A percentile compares a stretch with the other conserved stretches of the same genome.
phyloP scores from a whole-genome alignment of 1,140 invertebrate species.

The Drosophila auraria region DNA sequence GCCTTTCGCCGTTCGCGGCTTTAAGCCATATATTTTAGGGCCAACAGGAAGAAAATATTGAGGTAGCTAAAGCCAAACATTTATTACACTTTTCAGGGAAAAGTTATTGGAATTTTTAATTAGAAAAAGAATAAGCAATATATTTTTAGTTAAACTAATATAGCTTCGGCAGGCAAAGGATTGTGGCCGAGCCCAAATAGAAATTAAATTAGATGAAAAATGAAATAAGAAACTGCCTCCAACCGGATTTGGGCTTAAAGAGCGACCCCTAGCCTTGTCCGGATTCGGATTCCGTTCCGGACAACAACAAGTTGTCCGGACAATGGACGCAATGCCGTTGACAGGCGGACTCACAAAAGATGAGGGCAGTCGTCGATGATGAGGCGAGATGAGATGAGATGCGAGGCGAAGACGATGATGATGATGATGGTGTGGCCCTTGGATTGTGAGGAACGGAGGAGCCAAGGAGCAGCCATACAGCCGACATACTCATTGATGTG shows the following conservation, averaged over 20 bases:
- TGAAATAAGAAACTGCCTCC: neutral
- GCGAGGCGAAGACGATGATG: neutral
- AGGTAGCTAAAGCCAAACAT: neutral
- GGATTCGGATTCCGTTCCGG: neutral
- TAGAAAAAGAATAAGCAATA: too few relatives aligned
- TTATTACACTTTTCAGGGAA: too few relatives aligned
- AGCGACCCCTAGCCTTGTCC: neutral
- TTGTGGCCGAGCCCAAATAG: neutral
- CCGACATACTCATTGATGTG: constrained; percentile 20
- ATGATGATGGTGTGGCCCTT: constrained; percentile 24
- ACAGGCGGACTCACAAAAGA: constrained; percentile 40
- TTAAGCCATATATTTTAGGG: neutral
- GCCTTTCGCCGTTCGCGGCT: neutral
- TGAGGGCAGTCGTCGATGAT: constrained; percentile 33
- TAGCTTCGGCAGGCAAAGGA: neutral
- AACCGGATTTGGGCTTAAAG: constrained; percentile 16
- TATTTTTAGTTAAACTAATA: neutral
- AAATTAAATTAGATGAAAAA: neutral
- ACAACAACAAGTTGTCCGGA: constrained; percentile 40
- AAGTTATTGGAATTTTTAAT: too few relatives aligned
- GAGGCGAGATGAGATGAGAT: constrained; percentile 7
- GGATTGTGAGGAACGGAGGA: neutral
- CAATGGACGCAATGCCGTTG: constrained; percentile 46
- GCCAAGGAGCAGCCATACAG: neutral
- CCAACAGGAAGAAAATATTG: neutral